Evolutionary conservation across 1,140 invertebrate species (phyloP), one percentile per base, ranked within the genome.

Genomic region (Argopecten irradians): DNA sequence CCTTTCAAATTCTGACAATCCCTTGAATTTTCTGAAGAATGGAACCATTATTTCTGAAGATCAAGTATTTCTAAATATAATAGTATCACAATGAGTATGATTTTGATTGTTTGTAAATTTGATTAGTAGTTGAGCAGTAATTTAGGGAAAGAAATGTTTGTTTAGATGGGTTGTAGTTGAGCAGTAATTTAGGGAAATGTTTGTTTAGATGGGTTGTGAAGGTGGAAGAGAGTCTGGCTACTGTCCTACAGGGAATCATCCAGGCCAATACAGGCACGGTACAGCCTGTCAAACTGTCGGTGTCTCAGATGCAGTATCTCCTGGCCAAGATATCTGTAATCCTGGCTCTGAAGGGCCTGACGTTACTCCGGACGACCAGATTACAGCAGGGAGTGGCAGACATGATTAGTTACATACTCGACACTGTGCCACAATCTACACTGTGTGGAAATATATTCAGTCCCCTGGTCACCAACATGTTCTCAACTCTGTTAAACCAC

Each of bases 181-280:
- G 11, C 22, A 43, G n/a, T 85, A 82, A 39, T 9, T 36, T 16
- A 33, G 5, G 16, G 34, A 43, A 87, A 16, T 88, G n/a, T 16
- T 88, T 89, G 84, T 87, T 28, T 71, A 93, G 92, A 22, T 89
- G 90, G 19, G 35, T 86, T 19, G 28, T 86, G 19, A 22, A 85
- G 8, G 82, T 93, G 14, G 92, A 93, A 35, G 88, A 89, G 36
- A 71, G 39, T 14, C 86, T 89, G 36, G 88, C 89, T 19, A 14
- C 35, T 22, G 41, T 91, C 11, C 82, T 90, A n/a, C 32, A 86
- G 13, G 83, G 41, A 32, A 34, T 93, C 11, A 84, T 92, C 39
- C 41, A 82, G 22, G 87, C 83, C n/a, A 55, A 92, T 46, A 43
- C 43, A 33, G 90, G 86, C 33, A 43, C 86, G 0, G 71, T 89